phyloP scores from a whole-genome alignment of 2,113 vertebrate species.

The Girardinichthys multiradiatus region DNA sequence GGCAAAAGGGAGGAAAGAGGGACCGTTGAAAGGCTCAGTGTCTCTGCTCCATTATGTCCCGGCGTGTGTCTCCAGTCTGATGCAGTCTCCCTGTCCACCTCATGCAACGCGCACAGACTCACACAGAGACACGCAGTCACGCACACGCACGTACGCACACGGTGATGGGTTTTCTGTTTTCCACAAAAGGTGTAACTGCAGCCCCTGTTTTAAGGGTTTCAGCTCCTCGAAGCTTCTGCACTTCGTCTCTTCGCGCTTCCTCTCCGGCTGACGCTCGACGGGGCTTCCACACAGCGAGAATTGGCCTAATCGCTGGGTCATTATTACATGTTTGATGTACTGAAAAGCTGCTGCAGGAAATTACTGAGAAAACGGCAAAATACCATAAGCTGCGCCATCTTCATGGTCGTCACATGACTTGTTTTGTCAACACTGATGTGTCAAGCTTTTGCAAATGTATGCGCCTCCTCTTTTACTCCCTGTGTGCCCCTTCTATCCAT shows the following conservation, averaged over 20 bases:
- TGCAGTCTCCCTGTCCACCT: conserved; percentile 79
- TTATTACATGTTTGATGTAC: conserved; percentile 18
- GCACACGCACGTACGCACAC: conserved; percentile 19
- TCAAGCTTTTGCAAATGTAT: conserved; percentile 67
- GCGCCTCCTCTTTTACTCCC: conserved; percentile 24
- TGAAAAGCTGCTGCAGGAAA: conserved; percentile 39
- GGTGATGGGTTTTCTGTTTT: conserved; percentile 37
- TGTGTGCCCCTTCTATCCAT: conserved; percentile 51
- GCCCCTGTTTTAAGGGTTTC: conserved; percentile 21
- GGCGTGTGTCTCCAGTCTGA: conserved; percentile 73
- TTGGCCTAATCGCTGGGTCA: conserved; percentile 19
- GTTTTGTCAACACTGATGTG: conserved; percentile 77
- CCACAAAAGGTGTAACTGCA: conserved; percentile 51
- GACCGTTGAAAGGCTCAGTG: conserved; percentile 52
- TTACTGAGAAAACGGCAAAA: conserved; percentile 58
- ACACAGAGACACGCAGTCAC: conserved; percentile 7
- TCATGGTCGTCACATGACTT: conserved; percentile 75
- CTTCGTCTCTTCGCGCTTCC: conserved; percentile 22
- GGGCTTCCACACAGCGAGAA: conserved; percentile 14
- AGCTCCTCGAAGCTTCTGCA: conserved; percentile 33
- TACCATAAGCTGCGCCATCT: conserved; percentile 78
- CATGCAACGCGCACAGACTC: conserved; percentile 52
- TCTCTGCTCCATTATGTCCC: conserved; percentile 69
- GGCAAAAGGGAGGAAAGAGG: conserved; percentile 32
- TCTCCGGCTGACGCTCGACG: not conserved